Base-by-base conservation (phyloP, 2,113 vertebrate genomes). In the Oryzias curvinotus region DNA sequence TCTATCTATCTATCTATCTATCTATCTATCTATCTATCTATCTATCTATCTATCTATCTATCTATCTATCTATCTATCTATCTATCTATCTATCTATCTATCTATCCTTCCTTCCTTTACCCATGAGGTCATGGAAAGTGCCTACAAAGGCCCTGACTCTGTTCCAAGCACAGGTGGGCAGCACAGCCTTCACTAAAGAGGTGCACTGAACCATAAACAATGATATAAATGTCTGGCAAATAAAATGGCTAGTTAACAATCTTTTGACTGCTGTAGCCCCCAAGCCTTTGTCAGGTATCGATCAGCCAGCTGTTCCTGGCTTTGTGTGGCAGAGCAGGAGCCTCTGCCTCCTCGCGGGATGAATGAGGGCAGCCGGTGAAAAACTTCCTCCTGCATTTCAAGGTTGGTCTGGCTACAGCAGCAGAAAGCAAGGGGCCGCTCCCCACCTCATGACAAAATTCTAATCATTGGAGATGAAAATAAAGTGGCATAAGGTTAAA, bases 191-290 rank as follows among this genome's bases (percentile, higher is more conserved):
- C 7, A 66, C 83, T 90, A 84, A 91, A 92, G 83, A 65, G 84
- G 79, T 65, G 79, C 88, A 63, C 71, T 88, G 87, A 85, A 91
- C 91, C 91, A 82, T 87, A 88, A 92, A 92, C 88, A 91, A 90
- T 91, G 87, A 92, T 91, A 91, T 92, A 92, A 92, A 93, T 89
- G 90, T 91, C 90, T 91, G 88, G 84, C 84, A 92, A 89, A 91
- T 91, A 89, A 92, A 92, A 92, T 91, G 90, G 91, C 89, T 90
- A 90, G 91, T 92, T 92, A 92, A 92, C 91, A 92, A 89, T 92
- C 91, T 91, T 91, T 91, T 92, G 91, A 92, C 91, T 89, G 90
- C 90, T 84, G 88, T 89, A 92, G 91, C 91, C 91, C 91, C 90
- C 67, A 79, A 86, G 87, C 88, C 75, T 91, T 92, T 92, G 91